Percentiles rank a stretch among this genome's conserved stretches.
These are phyloP conservation scores for Camptogramma bilineatum DNA, from an alignment of 2,888 invertebrate genomes.

Conservation along the genomic window DNA sequence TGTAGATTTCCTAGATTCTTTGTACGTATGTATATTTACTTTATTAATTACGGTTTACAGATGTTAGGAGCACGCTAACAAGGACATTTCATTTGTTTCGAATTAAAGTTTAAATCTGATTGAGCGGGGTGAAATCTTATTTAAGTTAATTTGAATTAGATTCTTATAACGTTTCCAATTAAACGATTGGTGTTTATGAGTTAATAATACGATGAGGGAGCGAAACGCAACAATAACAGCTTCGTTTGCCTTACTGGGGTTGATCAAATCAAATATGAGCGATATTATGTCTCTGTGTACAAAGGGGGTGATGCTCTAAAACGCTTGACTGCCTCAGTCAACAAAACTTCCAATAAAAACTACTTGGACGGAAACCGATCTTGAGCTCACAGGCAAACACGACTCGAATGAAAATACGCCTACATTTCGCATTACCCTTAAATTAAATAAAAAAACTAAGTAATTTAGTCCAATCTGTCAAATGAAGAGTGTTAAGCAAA, in stretches of 20 bases:
- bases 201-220: constrained; percentile 21
- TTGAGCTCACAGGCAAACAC: constrained; percentile 68
- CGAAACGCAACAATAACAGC: constrained; percentile 55
- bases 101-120: not conserved
- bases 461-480: constrained; percentile 84
- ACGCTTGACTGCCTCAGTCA: constrained; percentile 69
- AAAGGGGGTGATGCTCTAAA: constrained; percentile 60
- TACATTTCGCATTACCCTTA: constrained; percentile 73
- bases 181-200: constrained; percentile 22
- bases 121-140: not conserved
- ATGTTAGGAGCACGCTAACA: constrained; percentile 11
- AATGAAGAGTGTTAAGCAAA: constrained; percentile 84
- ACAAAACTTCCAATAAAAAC: constrained; percentile 81
- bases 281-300: constrained; percentile 75
- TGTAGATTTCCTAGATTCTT: constrained; percentile 40
- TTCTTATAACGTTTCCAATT: constrained; percentile 2
- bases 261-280: constrained; percentile 75
- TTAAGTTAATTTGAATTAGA: not conserved
- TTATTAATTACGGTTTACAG: constrained; percentile 31
- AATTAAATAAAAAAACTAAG: constrained; percentile 81
- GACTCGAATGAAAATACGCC: constrained; percentile 61
- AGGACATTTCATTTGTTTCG: not conserved
- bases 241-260: constrained; percentile 57
- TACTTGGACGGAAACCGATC: constrained; percentile 71
- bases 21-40: constrained; percentile 31